Evolutionary conservation across 2,797 vertebrate genomes (phyloP).

Genomic region (Erethizon dorsatum): DNA sequence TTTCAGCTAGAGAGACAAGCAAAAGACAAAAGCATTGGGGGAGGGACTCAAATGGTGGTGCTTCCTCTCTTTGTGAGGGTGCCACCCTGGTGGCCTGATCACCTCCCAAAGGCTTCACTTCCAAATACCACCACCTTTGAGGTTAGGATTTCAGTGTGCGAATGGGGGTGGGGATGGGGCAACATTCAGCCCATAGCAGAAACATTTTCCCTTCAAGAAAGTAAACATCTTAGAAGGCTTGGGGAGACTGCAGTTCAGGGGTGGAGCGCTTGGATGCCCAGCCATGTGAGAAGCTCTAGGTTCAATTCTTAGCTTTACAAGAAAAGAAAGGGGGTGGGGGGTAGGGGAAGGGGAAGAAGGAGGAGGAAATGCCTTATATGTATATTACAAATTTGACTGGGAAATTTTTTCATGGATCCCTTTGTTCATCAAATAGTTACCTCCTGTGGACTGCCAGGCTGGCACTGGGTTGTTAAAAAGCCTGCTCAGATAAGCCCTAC

Average conservation of each 20-base stretch:
- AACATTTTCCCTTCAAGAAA: neutral
- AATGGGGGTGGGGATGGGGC: neutral
- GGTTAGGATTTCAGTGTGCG: neutral
- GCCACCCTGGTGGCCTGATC: too few species aligned
- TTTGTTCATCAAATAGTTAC: neutral
- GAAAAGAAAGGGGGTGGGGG: too few species aligned
- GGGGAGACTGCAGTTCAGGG: too few species aligned
- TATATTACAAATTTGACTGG: neutral
- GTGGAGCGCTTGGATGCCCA: too few species aligned
- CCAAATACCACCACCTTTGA: neutral
- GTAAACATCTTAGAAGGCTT: too few species aligned
- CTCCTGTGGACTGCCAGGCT: neutral
- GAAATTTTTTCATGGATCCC: neutral
- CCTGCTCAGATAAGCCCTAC: neutral
- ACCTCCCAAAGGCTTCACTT: neutral
- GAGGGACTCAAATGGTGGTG: fast-evolving
- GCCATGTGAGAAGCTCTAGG: too few species aligned
- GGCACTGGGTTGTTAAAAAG: neutral
- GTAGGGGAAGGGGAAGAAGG: too few species aligned
- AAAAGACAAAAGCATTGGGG: neutral
- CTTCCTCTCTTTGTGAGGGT: neutral
- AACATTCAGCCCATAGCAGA: neutral
- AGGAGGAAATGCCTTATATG: neutral
- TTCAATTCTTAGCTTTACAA: too few species aligned
- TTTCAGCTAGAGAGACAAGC: neutral